Evolutionary conservation across 2,113 vertebrate genomes (phyloP), one percentile per base, ranked within the genome.

Genomic region (Nestor notabilis): DNA sequence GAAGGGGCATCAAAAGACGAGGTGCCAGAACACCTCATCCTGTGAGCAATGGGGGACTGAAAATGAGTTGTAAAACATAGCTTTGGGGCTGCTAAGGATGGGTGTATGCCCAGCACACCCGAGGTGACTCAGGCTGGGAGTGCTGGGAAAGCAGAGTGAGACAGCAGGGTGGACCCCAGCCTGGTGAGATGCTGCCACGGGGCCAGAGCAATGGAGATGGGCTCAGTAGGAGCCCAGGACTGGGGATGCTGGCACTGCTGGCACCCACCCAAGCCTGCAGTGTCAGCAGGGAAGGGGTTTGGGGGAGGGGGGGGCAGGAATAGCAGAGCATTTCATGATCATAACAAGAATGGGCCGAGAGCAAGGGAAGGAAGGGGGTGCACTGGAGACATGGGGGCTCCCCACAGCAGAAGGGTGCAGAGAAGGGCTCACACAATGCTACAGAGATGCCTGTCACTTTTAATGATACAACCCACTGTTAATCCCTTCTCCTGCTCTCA

Each of bases 111-210:
- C 95, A 92, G 95, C 91, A 96, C 90, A 69, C 3, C 89, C 92
- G 39, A 1, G 14, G 24, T 97, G 98, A 97, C 71, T 98, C 96
- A 97, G 28, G 4, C 43, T 15, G 87, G 94, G 74, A 92, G 80
- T 24, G 81, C 63, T 49, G 87, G 83, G 82, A 93, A 68, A 21
- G 49, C 25, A 53, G 49, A 3, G n/a, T 25, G 63, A 81, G 70
- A 47, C 49, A 52, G 18, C 52, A 18, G 78, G 87, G 81, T 47
- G 89, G 33, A 20, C 7, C 46, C 49, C 49, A 14, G 65, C 63
- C 74, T 9, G 47, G 64, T 65, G 7, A 68, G 65, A 63, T 0
- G 9, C 16, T 58, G 50, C 29, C 28, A 37, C 2, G 9, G 77
- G 93, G 50, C 69, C 94, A 37, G 56, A 72, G 6, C 6, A 50